A percentile compares a stretch with the other conserved stretches of the same genome.
phyloP scores from a whole-genome alignment of 2,888 invertebrate genomes.

The Acanthosoma haemorrhoidale region DNA sequence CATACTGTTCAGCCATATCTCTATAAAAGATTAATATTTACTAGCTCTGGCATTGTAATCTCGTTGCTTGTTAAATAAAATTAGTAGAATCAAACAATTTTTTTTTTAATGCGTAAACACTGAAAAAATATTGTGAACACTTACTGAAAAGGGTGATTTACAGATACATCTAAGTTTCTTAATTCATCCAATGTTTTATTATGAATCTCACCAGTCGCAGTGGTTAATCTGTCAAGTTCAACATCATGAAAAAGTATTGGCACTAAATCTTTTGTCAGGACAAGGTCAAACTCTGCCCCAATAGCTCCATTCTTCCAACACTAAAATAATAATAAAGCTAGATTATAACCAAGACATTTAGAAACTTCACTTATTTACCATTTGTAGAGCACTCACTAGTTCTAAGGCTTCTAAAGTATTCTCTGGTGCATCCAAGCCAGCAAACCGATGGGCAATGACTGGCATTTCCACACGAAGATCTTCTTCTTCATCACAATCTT shows the following conservation, averaged over 20 bases:
- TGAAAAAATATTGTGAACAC: too few species aligned
- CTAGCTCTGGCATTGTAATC: too few species aligned
- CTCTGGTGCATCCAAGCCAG: constrained; percentile 71
- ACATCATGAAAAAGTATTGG: constrained; percentile 72
- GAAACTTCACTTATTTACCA: not conserved
- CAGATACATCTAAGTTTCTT: constrained; percentile 58
- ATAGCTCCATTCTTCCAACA: constrained; percentile 65
- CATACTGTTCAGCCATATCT: too few species aligned
- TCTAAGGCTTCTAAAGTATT: constrained; percentile 69
- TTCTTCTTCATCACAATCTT: not conserved
- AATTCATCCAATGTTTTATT: constrained; percentile 60
- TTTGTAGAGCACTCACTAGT: constrained; percentile 51
- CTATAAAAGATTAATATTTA: too few species aligned
- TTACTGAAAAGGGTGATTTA: constrained; percentile 64
- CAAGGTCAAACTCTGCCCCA: constrained; percentile 72
- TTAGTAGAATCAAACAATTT: too few species aligned
- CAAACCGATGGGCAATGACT: constrained; percentile 62
- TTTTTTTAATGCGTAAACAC: too few species aligned
- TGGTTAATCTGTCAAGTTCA: constrained; percentile 61
- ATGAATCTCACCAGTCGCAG: constrained; percentile 51
- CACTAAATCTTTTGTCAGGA: constrained; percentile 65
- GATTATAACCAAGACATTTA: not conserved
- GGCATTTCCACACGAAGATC: constrained; percentile 4
- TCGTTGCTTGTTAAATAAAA: too few species aligned
- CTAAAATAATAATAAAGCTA: constrained; percentile 48